Base-by-base conservation (phyloP, 2,113 vertebrate species). In the Anser brachyrhynchus region DNA sequence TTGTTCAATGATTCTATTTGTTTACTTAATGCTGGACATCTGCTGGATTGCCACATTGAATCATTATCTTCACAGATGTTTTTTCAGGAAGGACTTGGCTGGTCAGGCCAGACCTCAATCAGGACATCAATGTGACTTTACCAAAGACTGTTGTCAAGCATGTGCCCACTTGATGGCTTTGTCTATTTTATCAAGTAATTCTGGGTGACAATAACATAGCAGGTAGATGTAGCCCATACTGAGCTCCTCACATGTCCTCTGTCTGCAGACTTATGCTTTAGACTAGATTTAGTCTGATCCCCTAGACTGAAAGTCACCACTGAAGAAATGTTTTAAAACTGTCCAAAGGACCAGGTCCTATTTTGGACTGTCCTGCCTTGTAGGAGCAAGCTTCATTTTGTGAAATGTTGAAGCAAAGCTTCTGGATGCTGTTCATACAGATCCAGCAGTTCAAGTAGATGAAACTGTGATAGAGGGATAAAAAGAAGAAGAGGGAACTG, bases 131-230 rank as follows among this genome's bases (percentile, higher is more conserved):
- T 11, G 11, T 25, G n/a, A 49, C 13, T 58, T 59, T 15, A 55
- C 21, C 11, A 16, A 35, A 70, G 55, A 10, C 15, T 69, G 6
- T 21, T 29, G 13, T 57, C 33, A 70, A 62, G 29, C 9, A 3
- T 4, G 4, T 58, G 6, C 11, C 13, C 20, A 3, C 66, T 49
- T 3, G 3, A 8, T 16, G 22, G 9, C 9, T 54, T 3, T 22
- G 9, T 29, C n/a, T 54, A 9, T 29, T 22, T 55, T 51, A 31
- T 8, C 18, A 37, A 75, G 8, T 6, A 33, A 71, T 75, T 33
- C 55, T 26, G 10, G 37, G 15, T 15, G 65, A 65, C 3, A 33
- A 25, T 9, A 69, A 11, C 33, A 58, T 2, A 44, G 28, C 22
- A 66, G 15, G 18, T 15, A 58, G 49, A 58, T 0, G 1, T 25